phyloP scores from a whole-genome alignment of 2,113 vertebrate species.

The Porphyrio hochstetteri region DNA sequence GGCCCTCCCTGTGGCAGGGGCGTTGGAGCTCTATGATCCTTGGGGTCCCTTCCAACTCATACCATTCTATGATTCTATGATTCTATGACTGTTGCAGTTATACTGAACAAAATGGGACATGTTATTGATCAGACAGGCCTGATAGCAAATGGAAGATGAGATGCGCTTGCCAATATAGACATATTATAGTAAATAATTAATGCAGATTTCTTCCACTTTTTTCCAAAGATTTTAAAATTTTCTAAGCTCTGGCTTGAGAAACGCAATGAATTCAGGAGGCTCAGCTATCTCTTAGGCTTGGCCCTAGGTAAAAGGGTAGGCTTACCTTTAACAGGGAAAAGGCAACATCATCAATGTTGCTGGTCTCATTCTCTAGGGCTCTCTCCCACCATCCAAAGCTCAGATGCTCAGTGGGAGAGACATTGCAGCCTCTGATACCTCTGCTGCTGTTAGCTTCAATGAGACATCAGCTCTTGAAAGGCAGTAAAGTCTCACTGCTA shows the following conservation, averaged over 20 bases:
- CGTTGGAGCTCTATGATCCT: too few relatives aligned
- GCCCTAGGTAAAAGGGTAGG: background rate
- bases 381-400: background rate
- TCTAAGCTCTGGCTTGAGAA: background rate
- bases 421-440: background rate
- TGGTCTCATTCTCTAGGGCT: background rate
- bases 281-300: background rate
- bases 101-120: background rate
- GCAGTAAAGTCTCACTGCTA: constrained; percentile 22
- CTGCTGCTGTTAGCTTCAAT: background rate
- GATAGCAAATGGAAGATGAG: background rate
- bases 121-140: background rate
- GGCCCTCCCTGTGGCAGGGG: too few relatives aligned
- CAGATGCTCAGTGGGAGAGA: background rate
- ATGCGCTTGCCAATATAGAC: background rate
- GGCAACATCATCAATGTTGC: background rate
- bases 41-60: too few relatives aligned
- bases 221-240: background rate
- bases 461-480: constrained; percentile 15
- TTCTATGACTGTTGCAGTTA: background rate
- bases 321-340: background rate
- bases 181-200: background rate
- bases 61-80: too few relatives aligned
- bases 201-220: background rate
- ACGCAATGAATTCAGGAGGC: background rate